A percentile compares a stretch with the other conserved stretches of the same genome.
phyloP scores from a whole-genome alignment of 2,888 invertebrate genomes.

The Caenorhabditis sulstoni region DNA sequence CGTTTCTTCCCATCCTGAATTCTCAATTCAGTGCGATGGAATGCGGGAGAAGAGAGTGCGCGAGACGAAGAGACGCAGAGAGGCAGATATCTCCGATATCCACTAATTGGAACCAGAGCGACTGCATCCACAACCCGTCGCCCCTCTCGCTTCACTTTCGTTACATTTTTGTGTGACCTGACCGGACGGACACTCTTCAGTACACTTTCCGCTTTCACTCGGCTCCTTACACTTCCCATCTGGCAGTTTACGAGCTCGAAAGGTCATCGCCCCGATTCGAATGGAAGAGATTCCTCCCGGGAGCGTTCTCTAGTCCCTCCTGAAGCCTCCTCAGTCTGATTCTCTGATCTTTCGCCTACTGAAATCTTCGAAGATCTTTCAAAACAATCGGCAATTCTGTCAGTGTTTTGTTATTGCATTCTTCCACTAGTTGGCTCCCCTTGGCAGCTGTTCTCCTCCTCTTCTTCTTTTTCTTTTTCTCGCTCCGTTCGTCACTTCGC shows the following conservation, averaged over 20 bases:
- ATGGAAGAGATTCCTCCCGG: too few relatives aligned
- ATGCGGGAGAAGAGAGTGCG: slow-evolving; percentile 31
- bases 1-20: slow-evolving; percentile 10
- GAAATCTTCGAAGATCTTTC: too few relatives aligned
- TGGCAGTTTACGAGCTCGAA: too few relatives aligned
- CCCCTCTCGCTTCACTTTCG: slow-evolving; percentile 1
- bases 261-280: too few relatives aligned
- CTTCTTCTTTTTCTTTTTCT: background rate
- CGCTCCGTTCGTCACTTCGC: slow-evolving; percentile 19
- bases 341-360: too few relatives aligned
- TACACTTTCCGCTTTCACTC: slow-evolving; percentile 6
- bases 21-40: slow-evolving; percentile 19
- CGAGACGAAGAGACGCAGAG: slow-evolving; percentile 29
- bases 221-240: background rate
- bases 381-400: too few relatives aligned
- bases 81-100: slow-evolving; percentile 49
- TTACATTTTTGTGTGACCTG: slow-evolving; percentile 28
- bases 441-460: slow-evolving; percentile 23
- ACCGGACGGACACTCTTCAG: background rate
- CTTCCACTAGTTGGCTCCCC: too few relatives aligned
- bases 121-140: background rate
- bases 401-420: slow-evolving; percentile 12
- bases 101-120: slow-evolving; percentile 55
- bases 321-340: background rate
- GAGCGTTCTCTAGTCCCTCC: background rate